Conservation (phyloP, 2,888 invertebrate species). For the Tetropium fuscum region DNA sequence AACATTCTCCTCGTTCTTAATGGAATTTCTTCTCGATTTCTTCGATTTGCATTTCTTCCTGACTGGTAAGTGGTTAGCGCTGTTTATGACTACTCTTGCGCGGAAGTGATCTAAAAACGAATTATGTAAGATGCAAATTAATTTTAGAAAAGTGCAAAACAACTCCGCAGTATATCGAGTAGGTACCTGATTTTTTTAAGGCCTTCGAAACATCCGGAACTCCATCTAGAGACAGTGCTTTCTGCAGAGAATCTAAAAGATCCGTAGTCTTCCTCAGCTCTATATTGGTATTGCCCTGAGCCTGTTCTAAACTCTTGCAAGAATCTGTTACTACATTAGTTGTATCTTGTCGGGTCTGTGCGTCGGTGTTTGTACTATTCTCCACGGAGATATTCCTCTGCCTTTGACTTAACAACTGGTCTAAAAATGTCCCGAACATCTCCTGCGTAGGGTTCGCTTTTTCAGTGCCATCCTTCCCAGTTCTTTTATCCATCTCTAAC, state of each 20-base stretch:
- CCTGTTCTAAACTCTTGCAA: slow-evolving; percentile 18
- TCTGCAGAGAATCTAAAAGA: slow-evolving; percentile 62
- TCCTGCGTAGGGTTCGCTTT: slow-evolving; percentile 42
- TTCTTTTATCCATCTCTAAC: slow-evolving; percentile 34
- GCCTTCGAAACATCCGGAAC: slow-evolving; percentile 11
- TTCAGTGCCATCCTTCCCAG: background rate
- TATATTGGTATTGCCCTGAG: slow-evolving; percentile 28
- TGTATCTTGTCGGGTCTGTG: too few relatives aligned
- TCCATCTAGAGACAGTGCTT: slow-evolving; percentile 54
- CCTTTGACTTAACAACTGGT: slow-evolving; percentile 48
- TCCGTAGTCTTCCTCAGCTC: slow-evolving; percentile 54
- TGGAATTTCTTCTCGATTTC: slow-evolving; percentile 55
- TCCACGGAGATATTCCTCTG: slow-evolving; percentile 50
- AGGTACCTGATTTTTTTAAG: slow-evolving; percentile 17
- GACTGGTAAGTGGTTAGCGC: slow-evolving; percentile 70
- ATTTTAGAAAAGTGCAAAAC: background rate
- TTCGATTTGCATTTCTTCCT: slow-evolving; percentile 59
- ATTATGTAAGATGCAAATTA: too few relatives aligned
- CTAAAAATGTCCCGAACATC: slow-evolving; percentile 51
- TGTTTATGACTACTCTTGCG: slow-evolving; percentile 69
- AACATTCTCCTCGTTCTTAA: slow-evolving; percentile 62
- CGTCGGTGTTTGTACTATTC: slow-evolving; percentile 57
- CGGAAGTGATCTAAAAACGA: slow-evolving; percentile 58
- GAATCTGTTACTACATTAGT: slow-evolving; percentile 14
- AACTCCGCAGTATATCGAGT: background rate